Evolutionary conservation across 37 sponge, comb jelly and placozoan genomes (phyloP).

Genomic region (Theonella swinhoei): DNA sequence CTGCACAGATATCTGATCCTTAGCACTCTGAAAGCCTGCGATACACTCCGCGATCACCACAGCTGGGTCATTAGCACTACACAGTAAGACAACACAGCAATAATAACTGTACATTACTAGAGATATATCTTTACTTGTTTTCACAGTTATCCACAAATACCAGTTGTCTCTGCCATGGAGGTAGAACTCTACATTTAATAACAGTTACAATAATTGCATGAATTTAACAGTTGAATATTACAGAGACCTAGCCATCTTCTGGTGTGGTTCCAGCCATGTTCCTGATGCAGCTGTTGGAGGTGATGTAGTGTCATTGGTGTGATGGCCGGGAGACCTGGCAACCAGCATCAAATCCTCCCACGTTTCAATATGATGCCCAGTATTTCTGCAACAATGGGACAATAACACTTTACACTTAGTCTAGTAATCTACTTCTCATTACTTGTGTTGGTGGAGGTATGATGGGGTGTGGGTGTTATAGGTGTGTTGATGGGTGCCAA

Average conservation of each 20-base stretch:
- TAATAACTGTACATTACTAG: too few relatives aligned
- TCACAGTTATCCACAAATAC: slow-evolving; percentile 13
- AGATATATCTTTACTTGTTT: background rate
- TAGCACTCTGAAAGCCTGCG: slow-evolving; percentile 13
- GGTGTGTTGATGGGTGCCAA: background rate
- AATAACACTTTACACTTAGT: too few relatives aligned
- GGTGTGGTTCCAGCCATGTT: too few relatives aligned
- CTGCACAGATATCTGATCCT: slow-evolving; percentile 20
- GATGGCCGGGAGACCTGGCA: too few relatives aligned
- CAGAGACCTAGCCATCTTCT: too few relatives aligned
- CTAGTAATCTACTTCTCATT: too few relatives aligned
- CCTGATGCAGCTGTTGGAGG: too few relatives aligned
- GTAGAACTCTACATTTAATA: background rate
- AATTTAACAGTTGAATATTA: too few relatives aligned
- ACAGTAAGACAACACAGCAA: too few relatives aligned
- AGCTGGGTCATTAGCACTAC: slow-evolving; percentile 12
- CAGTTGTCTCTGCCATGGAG: slow-evolving; percentile 29
- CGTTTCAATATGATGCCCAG: background rate
- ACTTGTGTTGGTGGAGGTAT: background rate
- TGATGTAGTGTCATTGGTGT: background rate
- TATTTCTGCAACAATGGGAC: too few relatives aligned
- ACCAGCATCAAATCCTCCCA: slow-evolving; percentile 33
- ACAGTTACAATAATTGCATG: background rate
- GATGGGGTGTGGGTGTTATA: background rate
- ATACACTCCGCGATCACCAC: slow-evolving; percentile 18